Evolutionary conservation across 2,797 vertebrate genomes (phyloP).

Genomic region (Pangasius mekongensis): DNA sequence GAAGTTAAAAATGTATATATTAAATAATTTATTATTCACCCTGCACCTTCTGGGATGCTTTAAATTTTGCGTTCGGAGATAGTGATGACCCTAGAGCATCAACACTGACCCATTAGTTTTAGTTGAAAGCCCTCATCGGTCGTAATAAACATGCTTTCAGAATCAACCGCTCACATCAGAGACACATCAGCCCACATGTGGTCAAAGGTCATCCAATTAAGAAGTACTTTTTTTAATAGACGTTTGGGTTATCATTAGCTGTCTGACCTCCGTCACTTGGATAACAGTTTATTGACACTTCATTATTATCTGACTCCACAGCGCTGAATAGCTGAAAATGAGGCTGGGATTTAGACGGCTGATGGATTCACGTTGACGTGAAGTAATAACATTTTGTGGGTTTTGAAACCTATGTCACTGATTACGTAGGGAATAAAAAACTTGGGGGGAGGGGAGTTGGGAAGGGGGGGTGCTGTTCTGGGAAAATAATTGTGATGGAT

Average conservation of each 20-base stretch:
- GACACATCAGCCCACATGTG: background rate
- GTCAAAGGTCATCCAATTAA: constrained; percentile 23
- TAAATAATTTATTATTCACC: background rate
- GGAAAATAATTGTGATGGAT: background rate
- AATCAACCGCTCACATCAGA: background rate
- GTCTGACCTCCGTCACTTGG: background rate
- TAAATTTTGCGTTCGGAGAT: background rate
- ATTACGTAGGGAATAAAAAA: background rate
- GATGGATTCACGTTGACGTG: background rate
- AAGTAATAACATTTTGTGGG: background rate
- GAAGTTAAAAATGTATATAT: background rate
- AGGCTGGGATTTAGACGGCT: background rate
- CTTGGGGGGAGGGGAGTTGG: background rate
- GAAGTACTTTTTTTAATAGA: background rate
- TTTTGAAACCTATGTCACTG: background rate
- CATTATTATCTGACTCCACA: background rate
- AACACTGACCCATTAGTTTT: background rate
- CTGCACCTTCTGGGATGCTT: background rate
- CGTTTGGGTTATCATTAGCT: background rate
- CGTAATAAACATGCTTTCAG: background rate
- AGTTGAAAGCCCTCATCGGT: background rate
- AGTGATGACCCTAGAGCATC: background rate
- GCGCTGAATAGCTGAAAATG: background rate
- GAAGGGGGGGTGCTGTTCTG: background rate
- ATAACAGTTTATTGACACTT: background rate